phyloP scores from a whole-genome alignment of 2,888 invertebrate genomes.

The Drosophila gaucha region DNA sequence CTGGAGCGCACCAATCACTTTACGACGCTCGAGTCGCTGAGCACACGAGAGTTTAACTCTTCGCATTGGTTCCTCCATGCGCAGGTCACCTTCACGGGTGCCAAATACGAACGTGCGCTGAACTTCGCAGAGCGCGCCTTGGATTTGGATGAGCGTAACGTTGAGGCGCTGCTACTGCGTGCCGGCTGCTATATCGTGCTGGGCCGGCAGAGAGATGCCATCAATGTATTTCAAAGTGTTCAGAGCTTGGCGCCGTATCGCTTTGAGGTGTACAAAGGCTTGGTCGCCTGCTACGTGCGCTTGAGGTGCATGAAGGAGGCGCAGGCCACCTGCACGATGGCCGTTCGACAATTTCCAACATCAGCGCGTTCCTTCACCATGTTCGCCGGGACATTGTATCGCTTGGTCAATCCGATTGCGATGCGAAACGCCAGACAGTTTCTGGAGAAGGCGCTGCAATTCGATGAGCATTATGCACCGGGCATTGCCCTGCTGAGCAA shows the following conservation, averaged over 20 bases:
- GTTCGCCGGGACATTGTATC: conserved; percentile 89
- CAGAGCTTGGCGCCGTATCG: conserved; percentile 82
- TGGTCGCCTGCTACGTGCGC: conserved; percentile 90
- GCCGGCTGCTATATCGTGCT: conserved; percentile 84
- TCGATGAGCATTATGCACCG: conserved; percentile 90
- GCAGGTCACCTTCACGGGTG: conserved; percentile 87
- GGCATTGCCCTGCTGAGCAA: conserved; percentile 90
- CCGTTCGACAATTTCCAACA: conserved; percentile 90
- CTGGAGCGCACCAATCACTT: conserved; percentile 88
- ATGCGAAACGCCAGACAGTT: conserved; percentile 87
- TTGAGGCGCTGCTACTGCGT: conserved; percentile 91
- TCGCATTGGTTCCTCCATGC: conserved; percentile 92
- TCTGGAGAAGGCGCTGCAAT: conserved; percentile 89
- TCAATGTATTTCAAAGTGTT: conserved; percentile 75
- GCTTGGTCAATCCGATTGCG: conserved; percentile 86
- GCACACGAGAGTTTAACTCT: conserved; percentile 85
- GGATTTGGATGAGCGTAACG: conserved; percentile 87
- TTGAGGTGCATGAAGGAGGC: conserved; percentile 90
- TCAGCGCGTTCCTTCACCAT: conserved; percentile 90
- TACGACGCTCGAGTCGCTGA: conserved; percentile 71
- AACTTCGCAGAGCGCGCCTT: conserved; percentile 91
- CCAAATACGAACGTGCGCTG: conserved; percentile 88
- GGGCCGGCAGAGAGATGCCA: conserved; percentile 80
- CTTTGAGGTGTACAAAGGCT: conserved; percentile 90
- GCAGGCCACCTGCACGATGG: conserved; percentile 89